phyloP scores from a whole-genome alignment of 2,113 vertebrate species.

The Pterophyllum scalare region DNA sequence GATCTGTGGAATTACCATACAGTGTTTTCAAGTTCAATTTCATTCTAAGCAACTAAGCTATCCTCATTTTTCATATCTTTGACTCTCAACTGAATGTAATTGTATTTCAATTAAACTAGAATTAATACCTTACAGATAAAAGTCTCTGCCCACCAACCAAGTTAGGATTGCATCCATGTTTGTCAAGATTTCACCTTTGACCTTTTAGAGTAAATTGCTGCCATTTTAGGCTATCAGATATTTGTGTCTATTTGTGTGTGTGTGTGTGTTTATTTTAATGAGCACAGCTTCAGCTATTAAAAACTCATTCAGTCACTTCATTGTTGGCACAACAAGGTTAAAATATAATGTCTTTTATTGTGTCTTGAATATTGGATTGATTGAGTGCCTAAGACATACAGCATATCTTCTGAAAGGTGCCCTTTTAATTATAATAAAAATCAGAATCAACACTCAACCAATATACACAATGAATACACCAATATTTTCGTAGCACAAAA shows the following conservation, averaged over 20 bases:
- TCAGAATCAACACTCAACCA: constrained; percentile 5
- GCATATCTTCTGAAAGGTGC: background rate
- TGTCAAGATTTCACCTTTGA: background rate
- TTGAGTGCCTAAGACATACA: background rate
- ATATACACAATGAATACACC: background rate
- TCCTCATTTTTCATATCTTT: background rate
- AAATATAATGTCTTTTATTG: background rate
- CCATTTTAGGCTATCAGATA: background rate
- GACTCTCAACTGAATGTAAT: background rate
- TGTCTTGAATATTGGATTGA: background rate
- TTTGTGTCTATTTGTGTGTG: background rate
- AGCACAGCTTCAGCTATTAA: background rate
- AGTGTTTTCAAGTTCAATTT: background rate
- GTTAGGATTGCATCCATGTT: background rate
- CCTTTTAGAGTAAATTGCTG: background rate
- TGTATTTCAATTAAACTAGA: background rate
- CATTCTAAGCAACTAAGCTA: background rate
- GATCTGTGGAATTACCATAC: too few relatives aligned
- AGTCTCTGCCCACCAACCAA: background rate
- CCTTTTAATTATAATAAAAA: background rate
- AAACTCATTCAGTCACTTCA: background rate
- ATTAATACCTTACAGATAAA: background rate
- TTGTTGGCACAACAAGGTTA: too few relatives aligned
- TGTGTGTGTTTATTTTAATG: background rate
- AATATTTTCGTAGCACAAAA: constrained; percentile 16